Conservation (phyloP, 1,140 invertebrate genomes). For the Chironomus tepperi region DNA sequence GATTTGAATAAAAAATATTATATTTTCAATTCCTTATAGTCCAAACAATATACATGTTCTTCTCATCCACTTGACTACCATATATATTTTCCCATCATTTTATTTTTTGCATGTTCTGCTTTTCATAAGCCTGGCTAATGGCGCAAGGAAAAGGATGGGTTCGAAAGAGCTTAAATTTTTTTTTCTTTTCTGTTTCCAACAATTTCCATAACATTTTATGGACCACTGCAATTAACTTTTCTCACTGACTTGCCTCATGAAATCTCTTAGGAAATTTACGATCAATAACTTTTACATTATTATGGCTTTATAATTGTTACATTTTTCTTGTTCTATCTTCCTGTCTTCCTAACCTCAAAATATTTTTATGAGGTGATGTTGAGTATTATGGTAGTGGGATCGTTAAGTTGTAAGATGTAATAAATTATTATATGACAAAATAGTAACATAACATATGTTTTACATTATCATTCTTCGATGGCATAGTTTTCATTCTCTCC, state of each 20-base stretch:
- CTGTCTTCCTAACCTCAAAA: neutral
- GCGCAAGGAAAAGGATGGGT: too few species aligned
- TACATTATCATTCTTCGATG: slow-evolving; percentile 20
- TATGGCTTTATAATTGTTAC: neutral
- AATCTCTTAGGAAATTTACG: neutral
- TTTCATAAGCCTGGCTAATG: too few species aligned
- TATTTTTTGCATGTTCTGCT: too few species aligned
- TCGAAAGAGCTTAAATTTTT: too few species aligned
- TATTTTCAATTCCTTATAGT: too few species aligned
- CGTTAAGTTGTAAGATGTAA: too few species aligned
- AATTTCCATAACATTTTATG: slow-evolving; percentile 28
- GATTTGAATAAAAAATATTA: too few species aligned
- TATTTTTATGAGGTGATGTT: neutral
- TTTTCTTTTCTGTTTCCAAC: neutral
- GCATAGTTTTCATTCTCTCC: too few species aligned
- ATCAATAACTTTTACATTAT: neutral
- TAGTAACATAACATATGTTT: slow-evolving; percentile 25
- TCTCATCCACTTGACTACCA: too few species aligned
- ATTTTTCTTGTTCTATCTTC: neutral
- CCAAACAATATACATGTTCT: too few species aligned
- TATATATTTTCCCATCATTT: too few species aligned
- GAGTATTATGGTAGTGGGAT: neutral
- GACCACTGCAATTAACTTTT: slow-evolving; percentile 27
- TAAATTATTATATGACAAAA: too few species aligned
- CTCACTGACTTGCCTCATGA: neutral